Percentiles rank a stretch among this genome's conserved stretches.
Evolutionary conservation across 1,140 invertebrate genomes (phyloP).

Genomic region (Magallana ariakensis): DNA sequence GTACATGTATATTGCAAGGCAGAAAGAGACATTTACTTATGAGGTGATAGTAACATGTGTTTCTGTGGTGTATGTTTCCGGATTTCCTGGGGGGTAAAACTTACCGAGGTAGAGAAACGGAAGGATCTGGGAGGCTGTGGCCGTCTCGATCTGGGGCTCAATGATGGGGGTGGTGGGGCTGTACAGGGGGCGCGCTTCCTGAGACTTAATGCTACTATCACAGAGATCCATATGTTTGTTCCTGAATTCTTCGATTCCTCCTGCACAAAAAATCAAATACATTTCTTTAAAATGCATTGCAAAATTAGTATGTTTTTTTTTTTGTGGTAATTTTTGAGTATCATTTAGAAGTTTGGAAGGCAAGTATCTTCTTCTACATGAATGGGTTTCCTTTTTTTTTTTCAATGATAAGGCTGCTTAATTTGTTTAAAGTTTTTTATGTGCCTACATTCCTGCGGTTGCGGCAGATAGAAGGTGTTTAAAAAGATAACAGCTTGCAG

Average conservation of each 20-base stretch:
- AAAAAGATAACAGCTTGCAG: neutral
- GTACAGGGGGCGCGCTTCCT: conserved; percentile 73
- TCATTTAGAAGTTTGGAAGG: too few relatives aligned
- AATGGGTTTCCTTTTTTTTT: too few relatives aligned
- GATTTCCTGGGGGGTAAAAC: neutral
- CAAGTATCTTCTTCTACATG: neutral
- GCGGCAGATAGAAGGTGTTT: conserved; percentile 10
- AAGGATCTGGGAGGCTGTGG: conserved; percentile 89
- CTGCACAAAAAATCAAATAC: conserved; percentile 70
- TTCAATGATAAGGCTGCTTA: too few relatives aligned
- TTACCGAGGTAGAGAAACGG: conserved; percentile 90
- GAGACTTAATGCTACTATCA: conserved; percentile 65
- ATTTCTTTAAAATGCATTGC: neutral
- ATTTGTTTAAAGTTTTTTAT: neutral
- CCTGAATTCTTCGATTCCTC: conserved; percentile 80
- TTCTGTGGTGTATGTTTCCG: neutral
- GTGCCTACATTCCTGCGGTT: conserved; percentile 22
- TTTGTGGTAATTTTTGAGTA: too few relatives aligned
- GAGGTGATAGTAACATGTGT: too few relatives aligned
- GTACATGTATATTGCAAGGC: too few relatives aligned
- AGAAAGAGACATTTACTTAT: too few relatives aligned
- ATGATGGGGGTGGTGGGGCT: conserved; percentile 76
- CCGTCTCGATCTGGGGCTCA: conserved; percentile 82
- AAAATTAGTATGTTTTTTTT: too few relatives aligned
- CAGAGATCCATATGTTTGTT: conserved; percentile 77